Conservation (phyloP, 2,797 vertebrate genomes). For the Platyrinchus mystaceus region DNA sequence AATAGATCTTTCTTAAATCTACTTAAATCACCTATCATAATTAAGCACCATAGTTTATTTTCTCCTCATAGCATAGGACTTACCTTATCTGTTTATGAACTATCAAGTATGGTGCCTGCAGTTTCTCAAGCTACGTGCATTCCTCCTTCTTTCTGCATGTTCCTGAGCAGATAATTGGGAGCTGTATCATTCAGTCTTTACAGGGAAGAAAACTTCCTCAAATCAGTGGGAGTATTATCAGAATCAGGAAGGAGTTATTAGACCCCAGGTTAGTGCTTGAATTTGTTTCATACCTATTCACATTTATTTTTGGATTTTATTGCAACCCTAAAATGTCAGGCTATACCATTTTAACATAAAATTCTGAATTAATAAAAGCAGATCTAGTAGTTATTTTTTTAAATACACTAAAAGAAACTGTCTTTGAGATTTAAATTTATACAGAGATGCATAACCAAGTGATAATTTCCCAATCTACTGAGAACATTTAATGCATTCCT, state of each 20-base stretch:
- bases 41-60: neutral
- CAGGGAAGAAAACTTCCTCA: neutral
- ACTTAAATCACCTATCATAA: neutral
- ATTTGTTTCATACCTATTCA: neutral
- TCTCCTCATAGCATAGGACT: neutral
- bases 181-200: neutral
- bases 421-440: neutral
- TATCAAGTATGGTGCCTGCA: neutral
- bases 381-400: neutral
- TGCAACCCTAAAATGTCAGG: neutral
- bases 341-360: neutral
- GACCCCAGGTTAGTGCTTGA: neutral
- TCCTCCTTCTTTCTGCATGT: neutral
- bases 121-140: neutral
- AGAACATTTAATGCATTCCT: neutral
- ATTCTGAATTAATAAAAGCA: neutral
- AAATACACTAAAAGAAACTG: neutral
- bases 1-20: neutral
- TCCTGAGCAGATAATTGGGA: neutral
- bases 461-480: neutral
- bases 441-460: neutral
- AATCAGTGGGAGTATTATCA: neutral
- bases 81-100: slow-evolving; percentile 28
- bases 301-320: neutral
- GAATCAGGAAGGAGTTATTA: neutral